phyloP scores from a whole-genome alignment of 2,113 vertebrate species.

The Rhodinocichla rosea region DNA sequence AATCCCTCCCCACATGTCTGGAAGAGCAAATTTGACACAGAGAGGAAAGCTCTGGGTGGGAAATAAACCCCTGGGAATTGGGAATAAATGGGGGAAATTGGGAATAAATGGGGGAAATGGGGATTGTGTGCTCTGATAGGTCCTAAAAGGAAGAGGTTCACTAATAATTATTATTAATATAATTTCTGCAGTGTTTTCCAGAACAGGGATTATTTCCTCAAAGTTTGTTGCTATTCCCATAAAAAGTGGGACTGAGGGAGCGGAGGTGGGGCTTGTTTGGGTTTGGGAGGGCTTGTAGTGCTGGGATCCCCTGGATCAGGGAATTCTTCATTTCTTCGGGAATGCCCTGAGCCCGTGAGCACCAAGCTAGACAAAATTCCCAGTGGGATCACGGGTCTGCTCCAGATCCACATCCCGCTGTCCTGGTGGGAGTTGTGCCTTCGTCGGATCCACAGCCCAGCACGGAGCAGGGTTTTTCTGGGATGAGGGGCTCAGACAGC shows the following conservation, averaged over 20 bases:
- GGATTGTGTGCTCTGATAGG: not conserved
- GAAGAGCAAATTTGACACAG: not conserved
- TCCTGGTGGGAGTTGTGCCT: not conserved
- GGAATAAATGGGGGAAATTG: not conserved
- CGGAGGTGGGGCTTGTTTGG: rapidly evolving
- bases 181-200: not conserved
- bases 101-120: no score
- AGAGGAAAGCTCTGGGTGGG: not conserved
- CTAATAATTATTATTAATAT: not conserved
- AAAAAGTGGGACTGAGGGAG: not conserved
- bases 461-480: rapidly evolving
- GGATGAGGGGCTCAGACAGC: not conserved
- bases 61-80: not conserved
- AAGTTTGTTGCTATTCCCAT: not conserved
- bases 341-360: not conserved
- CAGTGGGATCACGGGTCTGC: not conserved
- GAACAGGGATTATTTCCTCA: not conserved
- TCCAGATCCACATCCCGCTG: not conserved
- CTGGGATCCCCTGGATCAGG: not conserved
- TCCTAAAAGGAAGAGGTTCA: not conserved
- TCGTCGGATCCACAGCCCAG: not conserved
- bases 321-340: not conserved
- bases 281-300: not conserved
- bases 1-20: not conserved
- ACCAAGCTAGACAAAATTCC: not conserved